Evolutionary conservation across 2,888 invertebrate genomes (phyloP), one percentile per base, ranked within the genome.

Genomic region (Drosophila niveifrons): DNA sequence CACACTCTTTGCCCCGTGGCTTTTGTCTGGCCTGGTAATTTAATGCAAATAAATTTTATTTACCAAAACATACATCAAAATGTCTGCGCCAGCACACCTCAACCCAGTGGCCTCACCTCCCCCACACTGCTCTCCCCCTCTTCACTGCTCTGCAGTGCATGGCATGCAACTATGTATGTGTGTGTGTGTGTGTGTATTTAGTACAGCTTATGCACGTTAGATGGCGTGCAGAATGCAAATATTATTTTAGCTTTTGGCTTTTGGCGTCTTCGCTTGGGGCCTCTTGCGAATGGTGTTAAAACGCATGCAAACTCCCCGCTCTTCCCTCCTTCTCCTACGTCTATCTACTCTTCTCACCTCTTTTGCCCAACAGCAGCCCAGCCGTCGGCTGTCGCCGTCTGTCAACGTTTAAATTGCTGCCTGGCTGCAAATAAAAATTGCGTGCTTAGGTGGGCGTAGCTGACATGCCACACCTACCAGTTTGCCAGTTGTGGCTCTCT

Each of bases 21-120:
- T 47, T 62, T 75, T 76, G 76, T 77, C 77, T 79, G 77, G 77
- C 67, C 71, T 81, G 78, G 90, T 90, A 90, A 90, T 90, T 89
- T 89, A 83, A 90, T 90, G 90, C 90, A 90, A 90, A 90, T 90
- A 90, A 90, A 90, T 90, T 90, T 83, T 88, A 82, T 80, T 90
- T 89, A 83, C 87, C 87, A 88, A 88, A 86, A 88, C 85, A 86
- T 86, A 88, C 85, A 86, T 86, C 85, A 86, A 86, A 86, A 86
- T 83, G 85, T 86, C 85, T 86, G 80, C 90, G 75, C 79, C 85
- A 85, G 71, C 84, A 84, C 80, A 80, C 72, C 72, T 67, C 76
- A 73, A 48, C 69, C 46, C 57, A 8, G 13, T 7, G 7, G 4
- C 8, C 39, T 31, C 7, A n/a, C 52, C 34, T 46, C 11, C 11